phyloP scores from a whole-genome alignment of 2,888 invertebrate species.

The Chloroclystis v-ata region DNA sequence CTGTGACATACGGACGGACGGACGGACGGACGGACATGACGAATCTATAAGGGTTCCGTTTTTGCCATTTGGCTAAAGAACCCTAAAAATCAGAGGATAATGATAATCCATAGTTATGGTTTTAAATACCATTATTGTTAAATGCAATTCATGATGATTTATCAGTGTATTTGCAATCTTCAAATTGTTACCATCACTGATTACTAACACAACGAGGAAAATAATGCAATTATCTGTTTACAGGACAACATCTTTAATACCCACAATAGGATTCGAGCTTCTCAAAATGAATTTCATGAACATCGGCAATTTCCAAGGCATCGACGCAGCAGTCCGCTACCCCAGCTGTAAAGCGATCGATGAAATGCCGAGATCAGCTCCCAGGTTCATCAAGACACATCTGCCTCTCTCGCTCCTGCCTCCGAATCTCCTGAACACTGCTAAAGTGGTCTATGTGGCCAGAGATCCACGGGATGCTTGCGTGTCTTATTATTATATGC shows the following conservation, averaged over 20 bases:
- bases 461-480: conserved; percentile 85
- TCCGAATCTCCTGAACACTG: conserved; percentile 60
- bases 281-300: conserved; percentile 66
- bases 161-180: too few relatives aligned
- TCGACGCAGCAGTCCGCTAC: conserved; percentile 48
- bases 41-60: too few relatives aligned
- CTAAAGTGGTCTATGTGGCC: conserved; percentile 82
- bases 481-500: conserved; percentile 84
- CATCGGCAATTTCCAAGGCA: conserved; percentile 61
- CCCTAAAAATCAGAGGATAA: too few relatives aligned
- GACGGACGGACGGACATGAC: too few relatives aligned
- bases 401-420: conserved; percentile 80
- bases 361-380: conserved; percentile 40
- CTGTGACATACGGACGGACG: too few relatives aligned
- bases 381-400: conserved; percentile 81
- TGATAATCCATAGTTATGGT: too few relatives aligned
- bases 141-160: too few relatives aligned
- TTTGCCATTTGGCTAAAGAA: too few relatives aligned
- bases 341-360: conserved; percentile 56
- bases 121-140: too few relatives aligned
- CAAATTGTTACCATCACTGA: too few relatives aligned
- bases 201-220: too few relatives aligned
- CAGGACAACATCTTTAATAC: conserved; percentile 57
- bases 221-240: conserved; percentile 25
- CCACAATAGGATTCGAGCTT: conserved; percentile 59